Conservation (phyloP, 30 jellyfish, hydroid and myxozoan genomes). For the Hydractinia echinata region DNA sequence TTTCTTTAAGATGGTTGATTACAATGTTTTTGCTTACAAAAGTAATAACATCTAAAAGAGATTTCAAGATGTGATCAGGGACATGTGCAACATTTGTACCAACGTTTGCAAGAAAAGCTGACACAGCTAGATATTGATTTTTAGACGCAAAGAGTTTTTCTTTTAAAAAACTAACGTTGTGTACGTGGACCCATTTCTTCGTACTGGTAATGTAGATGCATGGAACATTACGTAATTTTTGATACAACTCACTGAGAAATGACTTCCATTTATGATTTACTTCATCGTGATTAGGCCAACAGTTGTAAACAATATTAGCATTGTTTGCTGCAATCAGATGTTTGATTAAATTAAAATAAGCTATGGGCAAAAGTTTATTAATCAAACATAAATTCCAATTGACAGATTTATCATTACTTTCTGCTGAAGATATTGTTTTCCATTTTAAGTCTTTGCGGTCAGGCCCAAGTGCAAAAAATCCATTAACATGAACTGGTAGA, state of each 20-base stretch:
- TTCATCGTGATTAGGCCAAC: constrained; percentile 34
- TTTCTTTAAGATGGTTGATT: background rate
- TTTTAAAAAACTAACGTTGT: background rate
- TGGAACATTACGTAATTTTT: background rate
- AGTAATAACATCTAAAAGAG: background rate
- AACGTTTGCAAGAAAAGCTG: constrained; percentile 9
- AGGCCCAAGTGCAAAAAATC: constrained; percentile 69
- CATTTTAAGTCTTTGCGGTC: constrained; percentile 78
- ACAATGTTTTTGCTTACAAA: background rate
- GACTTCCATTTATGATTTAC: constrained; percentile 59
- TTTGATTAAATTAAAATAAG: constrained; percentile 35
- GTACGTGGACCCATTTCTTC: background rate
- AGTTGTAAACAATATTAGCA: constrained; percentile 23
- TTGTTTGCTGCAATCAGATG: background rate
- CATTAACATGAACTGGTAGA: constrained; percentile 78
- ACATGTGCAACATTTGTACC: constrained; percentile 2
- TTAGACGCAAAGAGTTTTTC: background rate
- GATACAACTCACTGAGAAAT: background rate
- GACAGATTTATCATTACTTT: constrained; percentile 38
- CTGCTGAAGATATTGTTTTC: constrained; percentile 31
- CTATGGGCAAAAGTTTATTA: constrained; percentile 42
- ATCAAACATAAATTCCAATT: constrained; percentile 57
- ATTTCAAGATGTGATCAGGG: constrained; percentile 40
- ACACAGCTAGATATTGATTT: constrained; percentile 28
- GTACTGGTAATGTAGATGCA: background rate